These are phyloP conservation scores for Apotomis turbidana DNA, from an alignment of 2,888 invertebrate genomes.

Conservation along the genomic window DNA sequence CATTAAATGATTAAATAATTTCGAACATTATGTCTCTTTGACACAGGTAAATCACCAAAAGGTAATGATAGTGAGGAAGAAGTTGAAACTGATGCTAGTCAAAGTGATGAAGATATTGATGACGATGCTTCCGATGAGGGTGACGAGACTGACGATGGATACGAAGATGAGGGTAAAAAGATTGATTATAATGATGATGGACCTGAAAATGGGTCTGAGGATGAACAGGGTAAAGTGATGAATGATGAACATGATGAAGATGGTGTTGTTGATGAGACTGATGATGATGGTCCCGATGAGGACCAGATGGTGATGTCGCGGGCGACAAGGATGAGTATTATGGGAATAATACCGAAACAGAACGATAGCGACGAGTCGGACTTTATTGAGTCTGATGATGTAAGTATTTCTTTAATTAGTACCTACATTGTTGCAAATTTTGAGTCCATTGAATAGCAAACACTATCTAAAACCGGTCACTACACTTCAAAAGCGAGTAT, in stretches of 20 bases:
- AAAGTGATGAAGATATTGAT: conserved; percentile 23
- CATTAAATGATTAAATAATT: too few species aligned
- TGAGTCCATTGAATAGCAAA: too few species aligned
- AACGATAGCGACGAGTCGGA: conserved; percentile 75
- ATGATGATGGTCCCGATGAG: conserved; percentile 65
- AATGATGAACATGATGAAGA: neutral
- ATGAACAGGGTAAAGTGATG: neutral
- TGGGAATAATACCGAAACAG: conserved; percentile 72
- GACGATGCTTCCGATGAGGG: conserved; percentile 33
- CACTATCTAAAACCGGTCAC: too few species aligned
- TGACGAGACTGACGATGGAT: conserved; percentile 22
- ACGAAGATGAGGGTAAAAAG: conserved; percentile 12
- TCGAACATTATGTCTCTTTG: conserved; percentile 39
- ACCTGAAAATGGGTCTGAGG: neutral
- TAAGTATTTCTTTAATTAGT: conserved; percentile 52
- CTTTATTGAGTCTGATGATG: conserved; percentile 76
- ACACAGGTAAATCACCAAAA: conserved; percentile 40
- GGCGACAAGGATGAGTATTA: conserved; percentile 79
- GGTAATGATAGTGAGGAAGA: conserved; percentile 42
- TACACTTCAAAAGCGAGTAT: too few species aligned
- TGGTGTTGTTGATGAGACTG: conserved; percentile 47
- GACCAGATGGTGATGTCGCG: conserved; percentile 76
- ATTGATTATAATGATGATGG: neutral
- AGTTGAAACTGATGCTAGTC: conserved; percentile 33
- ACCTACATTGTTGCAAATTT: neutral